phyloP scores from a whole-genome alignment of 2,888 invertebrate species.

The Theretra japonica region DNA sequence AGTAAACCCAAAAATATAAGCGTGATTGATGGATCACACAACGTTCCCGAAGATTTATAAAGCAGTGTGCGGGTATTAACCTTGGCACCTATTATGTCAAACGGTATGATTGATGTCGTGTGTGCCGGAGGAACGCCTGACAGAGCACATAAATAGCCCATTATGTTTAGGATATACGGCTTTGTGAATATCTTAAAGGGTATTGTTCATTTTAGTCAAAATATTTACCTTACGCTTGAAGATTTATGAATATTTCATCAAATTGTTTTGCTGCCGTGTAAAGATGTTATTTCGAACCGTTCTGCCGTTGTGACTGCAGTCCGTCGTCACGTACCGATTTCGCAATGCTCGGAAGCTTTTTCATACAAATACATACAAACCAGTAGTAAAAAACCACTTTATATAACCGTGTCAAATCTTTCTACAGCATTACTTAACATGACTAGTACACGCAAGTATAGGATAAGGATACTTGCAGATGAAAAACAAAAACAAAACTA shows the following conservation, averaged over 20 bases:
- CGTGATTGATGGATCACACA: constrained; percentile 45
- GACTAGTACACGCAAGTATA: too few species aligned
- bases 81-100: constrained; percentile 65
- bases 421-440: too few species aligned
- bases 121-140: constrained; percentile 23
- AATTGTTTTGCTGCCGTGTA: too few species aligned
- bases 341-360: too few species aligned
- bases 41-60: constrained; percentile 38
- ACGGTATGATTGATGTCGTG: constrained; percentile 58
- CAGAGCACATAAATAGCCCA: constrained; percentile 32
- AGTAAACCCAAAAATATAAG: constrained; percentile 19
- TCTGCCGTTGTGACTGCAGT: too few species aligned
- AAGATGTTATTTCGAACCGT: too few species aligned
- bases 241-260: background rate
- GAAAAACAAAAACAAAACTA: too few species aligned
- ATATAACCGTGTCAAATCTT: too few species aligned
- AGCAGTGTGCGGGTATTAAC: constrained; percentile 53
- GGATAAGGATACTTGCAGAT: too few species aligned
- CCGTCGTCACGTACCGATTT: too few species aligned
- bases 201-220: constrained; percentile 18
- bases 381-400: too few species aligned
- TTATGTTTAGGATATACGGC: constrained; percentile 28
- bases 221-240: background rate
- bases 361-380: too few species aligned
- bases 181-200: constrained; percentile 17